phyloP scores from a whole-genome alignment of 2,797 vertebrate species.

The Poecilia gillii region DNA sequence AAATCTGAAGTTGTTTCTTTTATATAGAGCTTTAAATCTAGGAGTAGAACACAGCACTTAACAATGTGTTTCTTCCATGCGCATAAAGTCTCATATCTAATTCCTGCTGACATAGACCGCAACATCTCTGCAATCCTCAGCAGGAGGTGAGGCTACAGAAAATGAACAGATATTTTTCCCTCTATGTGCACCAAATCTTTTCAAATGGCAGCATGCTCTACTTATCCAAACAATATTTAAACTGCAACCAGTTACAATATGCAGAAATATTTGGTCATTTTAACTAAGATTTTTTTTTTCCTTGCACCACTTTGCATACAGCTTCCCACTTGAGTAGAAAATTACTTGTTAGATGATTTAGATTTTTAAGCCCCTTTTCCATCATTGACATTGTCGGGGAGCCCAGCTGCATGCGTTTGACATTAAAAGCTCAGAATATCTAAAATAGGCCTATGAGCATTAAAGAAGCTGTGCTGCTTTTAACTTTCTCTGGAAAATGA shows the following conservation, averaged over 20 bases:
- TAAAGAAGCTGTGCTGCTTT: slow-evolving; percentile 77
- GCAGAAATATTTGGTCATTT: slow-evolving; percentile 39
- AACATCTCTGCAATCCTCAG: slow-evolving; percentile 7
- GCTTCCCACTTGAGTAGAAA: slow-evolving; percentile 45
- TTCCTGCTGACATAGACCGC: slow-evolving; percentile 25
- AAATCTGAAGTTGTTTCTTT: slow-evolving; percentile 12
- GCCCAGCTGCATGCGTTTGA: slow-evolving; percentile 73
- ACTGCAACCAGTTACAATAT: slow-evolving; percentile 23
- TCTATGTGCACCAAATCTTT: slow-evolving; percentile 17
- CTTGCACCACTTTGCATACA: slow-evolving; percentile 38
- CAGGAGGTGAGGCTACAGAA: slow-evolving; percentile 10
- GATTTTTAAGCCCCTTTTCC: slow-evolving; percentile 60
- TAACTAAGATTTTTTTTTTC: slow-evolving; percentile 59
- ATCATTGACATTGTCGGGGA: slow-evolving; percentile 67
- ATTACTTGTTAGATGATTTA: slow-evolving; percentile 61
- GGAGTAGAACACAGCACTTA: slow-evolving; percentile 42
- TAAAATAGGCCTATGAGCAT: slow-evolving; percentile 81
- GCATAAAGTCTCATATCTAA: slow-evolving; percentile 25
- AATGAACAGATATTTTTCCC: slow-evolving; percentile 23
- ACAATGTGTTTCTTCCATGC: slow-evolving; percentile 18
- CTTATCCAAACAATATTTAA: slow-evolving; percentile 36
- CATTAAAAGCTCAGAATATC: slow-evolving; percentile 77
- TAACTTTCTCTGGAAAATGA: slow-evolving; percentile 75
- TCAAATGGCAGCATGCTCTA: slow-evolving; percentile 21
- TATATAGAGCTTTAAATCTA: slow-evolving; percentile 30